Conservation (phyloP, 2,113 vertebrate genomes). For the Notiomystis cincta region DNA sequence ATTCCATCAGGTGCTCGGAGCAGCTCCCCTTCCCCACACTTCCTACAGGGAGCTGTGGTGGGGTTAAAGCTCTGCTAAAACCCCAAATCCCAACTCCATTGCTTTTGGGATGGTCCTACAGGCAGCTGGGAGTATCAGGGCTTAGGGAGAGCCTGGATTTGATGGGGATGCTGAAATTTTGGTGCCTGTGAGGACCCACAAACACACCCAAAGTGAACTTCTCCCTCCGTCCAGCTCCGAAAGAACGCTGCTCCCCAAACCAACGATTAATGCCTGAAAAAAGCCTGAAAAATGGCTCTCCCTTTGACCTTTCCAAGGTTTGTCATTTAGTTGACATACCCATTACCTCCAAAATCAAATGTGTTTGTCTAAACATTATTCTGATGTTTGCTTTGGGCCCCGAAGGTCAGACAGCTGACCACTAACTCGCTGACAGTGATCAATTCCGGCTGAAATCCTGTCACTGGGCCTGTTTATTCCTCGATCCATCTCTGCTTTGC, state of each 20-base stretch:
- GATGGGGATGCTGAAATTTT: neutral
- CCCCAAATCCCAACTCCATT: rapidly evolving
- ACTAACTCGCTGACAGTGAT: slow-evolving; percentile 83
- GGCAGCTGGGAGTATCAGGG: neutral
- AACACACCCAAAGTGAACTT: neutral
- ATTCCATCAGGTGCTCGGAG: neutral
- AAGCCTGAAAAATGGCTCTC: slow-evolving; percentile 82
- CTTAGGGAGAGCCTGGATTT: neutral
- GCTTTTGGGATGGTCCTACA: neutral
- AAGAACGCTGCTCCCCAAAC: slow-evolving; percentile 47
- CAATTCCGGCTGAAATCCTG: slow-evolving; percentile 76
- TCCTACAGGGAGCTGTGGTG: rapidly evolving
- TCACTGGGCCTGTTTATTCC: slow-evolving; percentile 81
- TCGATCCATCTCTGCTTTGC: slow-evolving; percentile 80
- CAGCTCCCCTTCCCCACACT: neutral
- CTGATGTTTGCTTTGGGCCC: slow-evolving; percentile 79
- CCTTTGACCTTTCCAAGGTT: slow-evolving; percentile 82
- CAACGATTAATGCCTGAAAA: slow-evolving; percentile 74
- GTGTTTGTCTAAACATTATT: slow-evolving; percentile 89
- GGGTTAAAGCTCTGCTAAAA: neutral
- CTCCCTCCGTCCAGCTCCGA: neutral
- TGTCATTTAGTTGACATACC: slow-evolving; percentile 85
- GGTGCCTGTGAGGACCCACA: neutral
- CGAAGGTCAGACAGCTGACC: slow-evolving; percentile 81
- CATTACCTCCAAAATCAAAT: slow-evolving; percentile 87